phyloP scores from a whole-genome alignment of 2,797 vertebrate genomes.

The Nothura maculosa region DNA sequence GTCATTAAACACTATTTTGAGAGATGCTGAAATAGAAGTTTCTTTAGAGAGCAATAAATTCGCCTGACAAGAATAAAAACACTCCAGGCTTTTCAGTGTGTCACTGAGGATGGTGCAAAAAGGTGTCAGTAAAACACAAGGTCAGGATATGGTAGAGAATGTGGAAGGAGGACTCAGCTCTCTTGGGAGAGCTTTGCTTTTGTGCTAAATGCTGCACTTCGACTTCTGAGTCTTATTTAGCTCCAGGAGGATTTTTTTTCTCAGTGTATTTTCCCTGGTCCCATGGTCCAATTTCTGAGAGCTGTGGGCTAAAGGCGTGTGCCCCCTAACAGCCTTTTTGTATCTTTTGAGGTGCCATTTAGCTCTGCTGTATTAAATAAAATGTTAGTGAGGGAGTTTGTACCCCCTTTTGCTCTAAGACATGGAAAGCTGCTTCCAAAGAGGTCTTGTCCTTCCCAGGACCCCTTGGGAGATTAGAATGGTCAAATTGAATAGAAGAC shows the following conservation, averaged over 20 bases:
- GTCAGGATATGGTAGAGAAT: neutral
- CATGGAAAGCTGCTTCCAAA: neutral
- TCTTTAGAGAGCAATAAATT: neutral
- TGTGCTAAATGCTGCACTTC: neutral
- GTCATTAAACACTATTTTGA: neutral
- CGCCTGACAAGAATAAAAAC: neutral
- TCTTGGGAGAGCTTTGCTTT: neutral
- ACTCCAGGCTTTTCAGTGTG: neutral
- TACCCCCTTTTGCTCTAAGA: neutral
- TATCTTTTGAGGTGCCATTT: too few relatives aligned
- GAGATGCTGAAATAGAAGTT: neutral
- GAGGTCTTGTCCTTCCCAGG: conserved; percentile 18
- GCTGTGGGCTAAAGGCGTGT: neutral
- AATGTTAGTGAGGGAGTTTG: neutral
- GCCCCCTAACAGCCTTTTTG: conserved; percentile 4
- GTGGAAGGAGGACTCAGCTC: neutral
- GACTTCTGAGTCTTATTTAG: neutral
- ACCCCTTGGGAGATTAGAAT: conserved; percentile 41
- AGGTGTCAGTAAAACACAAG: neutral
- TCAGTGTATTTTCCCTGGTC: neutral
- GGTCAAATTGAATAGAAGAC: conserved; percentile 70
- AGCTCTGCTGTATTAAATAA: conserved; percentile 44
- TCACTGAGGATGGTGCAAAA: neutral
- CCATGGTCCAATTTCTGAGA: too few relatives aligned
- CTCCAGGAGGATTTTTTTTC: neutral